Base-by-base conservation (phyloP, 37 sponge, comb jelly and placozoan species). In the Haliclona indistincta region DNA sequence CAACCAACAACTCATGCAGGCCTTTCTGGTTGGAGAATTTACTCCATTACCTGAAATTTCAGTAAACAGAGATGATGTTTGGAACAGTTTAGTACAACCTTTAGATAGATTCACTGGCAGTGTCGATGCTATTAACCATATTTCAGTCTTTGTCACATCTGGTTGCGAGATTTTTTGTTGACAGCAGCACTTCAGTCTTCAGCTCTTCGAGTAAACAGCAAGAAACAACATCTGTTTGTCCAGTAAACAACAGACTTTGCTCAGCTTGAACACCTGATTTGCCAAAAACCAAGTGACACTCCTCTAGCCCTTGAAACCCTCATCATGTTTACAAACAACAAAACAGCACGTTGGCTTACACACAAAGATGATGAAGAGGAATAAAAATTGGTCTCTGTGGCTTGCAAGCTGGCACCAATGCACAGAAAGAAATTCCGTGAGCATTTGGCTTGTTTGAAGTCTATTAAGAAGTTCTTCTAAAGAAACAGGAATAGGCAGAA, bases 291-390 rank as follows among this genome's bases (percentile, higher is more conserved):
- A 6, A 52, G 34, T 63, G 70, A 34, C 70, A 80, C 29, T 22
- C 64, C 13, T 47, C 38, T 70, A 29, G 47, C 71, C 20, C 17
- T 80, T 25, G 72, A 80, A 61, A 32, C 22, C 23, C 47, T 62
- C 28, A 70, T 80, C 8, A 22, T 80, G 38, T 80, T 70, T 34
- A 25, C 64, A 2, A 71, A 70, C 38, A 80, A 80, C 53, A 80
- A 80, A 43, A 80, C 81, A 32, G 37, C 29, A n/a, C 63, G 60
- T 36, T 80, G 81, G 81, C 64, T 80, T 36, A 19, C 2, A 0
- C 3, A 30, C 2, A 56, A 79, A 34, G 17, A 70, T 70, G 63
- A n/a, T 28, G 49, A 40, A 7, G 71, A 70, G 34, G 4, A 1
- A 23, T n/a, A 68, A 29, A 22, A 1, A 43, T 2, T 79, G 3